Evolutionary conservation across 2,888 invertebrate genomes (phyloP).

Genomic region (Diaprepes abbreviatus): DNA sequence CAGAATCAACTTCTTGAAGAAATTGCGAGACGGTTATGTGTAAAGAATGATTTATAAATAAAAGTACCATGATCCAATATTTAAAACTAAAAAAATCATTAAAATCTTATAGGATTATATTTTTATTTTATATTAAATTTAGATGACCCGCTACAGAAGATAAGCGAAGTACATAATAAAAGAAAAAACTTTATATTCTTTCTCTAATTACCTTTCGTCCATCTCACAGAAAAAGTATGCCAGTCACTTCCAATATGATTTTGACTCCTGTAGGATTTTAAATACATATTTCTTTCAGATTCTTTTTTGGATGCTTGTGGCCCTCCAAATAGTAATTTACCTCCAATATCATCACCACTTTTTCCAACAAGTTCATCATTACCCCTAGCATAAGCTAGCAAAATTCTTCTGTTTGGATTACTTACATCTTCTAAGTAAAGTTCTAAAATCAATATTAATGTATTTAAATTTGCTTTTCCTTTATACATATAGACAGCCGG

Average conservation of each 20-base stretch:
- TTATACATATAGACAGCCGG: too few relatives aligned
- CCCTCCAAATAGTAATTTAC: constrained; percentile 70
- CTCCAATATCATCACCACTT: constrained; percentile 65
- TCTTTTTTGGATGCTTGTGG: constrained; percentile 65
- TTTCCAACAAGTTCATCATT: constrained; percentile 62
- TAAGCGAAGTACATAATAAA: too few relatives aligned
- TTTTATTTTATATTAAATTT: too few relatives aligned
- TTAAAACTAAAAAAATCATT: too few relatives aligned
- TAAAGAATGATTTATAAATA: too few relatives aligned
- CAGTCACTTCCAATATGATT: constrained; percentile 72
- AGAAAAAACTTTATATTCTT: too few relatives aligned
- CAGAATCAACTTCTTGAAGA: too few relatives aligned
- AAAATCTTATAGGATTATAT: too few relatives aligned
- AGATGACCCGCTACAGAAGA: too few relatives aligned
- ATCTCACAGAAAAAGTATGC: constrained; percentile 76
- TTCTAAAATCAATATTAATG: constrained; percentile 55
- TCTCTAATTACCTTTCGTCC: constrained; percentile 74
- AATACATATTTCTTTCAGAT: constrained; percentile 47
- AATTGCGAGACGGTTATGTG: too few relatives aligned
- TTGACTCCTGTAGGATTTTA: constrained; percentile 35
- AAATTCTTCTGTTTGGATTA: constrained; percentile 55
- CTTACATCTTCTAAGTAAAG: constrained; percentile 56
- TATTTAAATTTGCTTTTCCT: too few relatives aligned
- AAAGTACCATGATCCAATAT: too few relatives aligned
- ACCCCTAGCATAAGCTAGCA: constrained; percentile 64